Conservation (phyloP, 2,888 invertebrate genomes). For the Thereva nobilitata region DNA sequence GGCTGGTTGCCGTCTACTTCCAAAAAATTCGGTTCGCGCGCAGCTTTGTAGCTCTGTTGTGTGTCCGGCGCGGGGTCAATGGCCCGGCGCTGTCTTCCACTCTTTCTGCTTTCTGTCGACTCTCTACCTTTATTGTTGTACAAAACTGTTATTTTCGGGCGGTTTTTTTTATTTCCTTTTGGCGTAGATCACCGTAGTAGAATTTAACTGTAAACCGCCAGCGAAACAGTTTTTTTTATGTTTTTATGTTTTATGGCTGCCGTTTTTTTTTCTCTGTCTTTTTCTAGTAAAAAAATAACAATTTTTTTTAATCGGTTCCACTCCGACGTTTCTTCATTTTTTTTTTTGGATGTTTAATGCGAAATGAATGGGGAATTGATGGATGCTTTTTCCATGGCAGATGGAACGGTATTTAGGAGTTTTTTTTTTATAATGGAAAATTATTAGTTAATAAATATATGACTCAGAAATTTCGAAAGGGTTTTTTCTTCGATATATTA, state of each 20-base stretch:
- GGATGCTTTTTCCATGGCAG: conserved; percentile 12
- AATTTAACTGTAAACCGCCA: conserved; percentile 22
- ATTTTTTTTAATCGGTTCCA: conserved; percentile 12
- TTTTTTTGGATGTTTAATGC: neutral
- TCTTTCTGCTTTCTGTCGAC: conserved; percentile 23
- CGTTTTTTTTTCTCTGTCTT: neutral
- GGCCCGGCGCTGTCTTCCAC: conserved; percentile 5
- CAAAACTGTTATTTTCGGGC: conserved; percentile 29
- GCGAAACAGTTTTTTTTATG: conserved; percentile 11
- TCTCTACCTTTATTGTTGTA: conserved; percentile 26
- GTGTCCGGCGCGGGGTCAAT: conserved; percentile 2
- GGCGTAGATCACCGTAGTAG: conserved; percentile 26
- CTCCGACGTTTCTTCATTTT: conserved; percentile 2
- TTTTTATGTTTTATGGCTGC: neutral
- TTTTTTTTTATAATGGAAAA: conserved; percentile 9
- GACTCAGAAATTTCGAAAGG: no score
- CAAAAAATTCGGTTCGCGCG: no score
- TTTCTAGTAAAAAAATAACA: conserved; percentile 3
- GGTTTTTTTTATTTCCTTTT: conserved; percentile 20
- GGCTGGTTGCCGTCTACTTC: no score
- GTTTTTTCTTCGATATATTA: no score
- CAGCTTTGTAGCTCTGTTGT: neutral
- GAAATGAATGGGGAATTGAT: conserved; percentile 18
- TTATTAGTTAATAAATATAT: neutral
- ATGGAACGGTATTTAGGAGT: conserved; percentile 7